Base-by-base conservation (phyloP, 2,113 vertebrate species). In the Gorsachius goisagi region DNA sequence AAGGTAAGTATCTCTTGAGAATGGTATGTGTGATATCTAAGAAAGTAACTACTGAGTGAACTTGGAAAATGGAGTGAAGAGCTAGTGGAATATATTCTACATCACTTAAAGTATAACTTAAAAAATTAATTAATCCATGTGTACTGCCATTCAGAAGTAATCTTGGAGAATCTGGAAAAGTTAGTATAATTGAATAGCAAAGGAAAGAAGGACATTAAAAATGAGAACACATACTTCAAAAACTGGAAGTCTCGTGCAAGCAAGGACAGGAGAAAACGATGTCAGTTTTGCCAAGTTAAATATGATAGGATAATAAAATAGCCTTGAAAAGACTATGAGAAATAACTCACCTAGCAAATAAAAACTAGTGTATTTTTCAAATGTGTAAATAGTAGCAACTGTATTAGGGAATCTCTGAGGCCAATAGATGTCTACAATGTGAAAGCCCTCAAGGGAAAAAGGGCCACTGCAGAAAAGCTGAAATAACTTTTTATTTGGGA, bases 1-100 rank as follows among this genome's bases (percentile, higher is more conserved):
- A 99, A 99, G 89, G 99, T 99, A 94, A 97, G 98, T 85, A 56
- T 74, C 17, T 27, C 24, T 81, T 64, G 26, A 39, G 53, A 85
- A n/a, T 45, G 39, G 13, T 23, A 30, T 60, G 2, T 18, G 4
- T 64, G n/a, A 1, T 84, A 45, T 5, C 22, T 64, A 28, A 89
- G 45, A 50, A 72, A 85, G 11, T 30, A 26, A 50, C n/a, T 26
- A 47, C 28, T 33, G 23, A 59, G 20, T 47, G 24, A 68, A 22
- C 22, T 59, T 77, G 30, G 15, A 82, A 84, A 50, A 76, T 50
- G 6, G 39, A 75, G 37, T 45, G 15, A 17, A 75, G 68, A 79
- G n/a, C 17, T 45, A 79, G 33, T 82, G 72, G 83, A 90, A 72
- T 79, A 52, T 33, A 33, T 62, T 50, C 23, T 58, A 12, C 2